phyloP scores from a whole-genome alignment of 2,113 vertebrate genomes.

The Conger conger region DNA sequence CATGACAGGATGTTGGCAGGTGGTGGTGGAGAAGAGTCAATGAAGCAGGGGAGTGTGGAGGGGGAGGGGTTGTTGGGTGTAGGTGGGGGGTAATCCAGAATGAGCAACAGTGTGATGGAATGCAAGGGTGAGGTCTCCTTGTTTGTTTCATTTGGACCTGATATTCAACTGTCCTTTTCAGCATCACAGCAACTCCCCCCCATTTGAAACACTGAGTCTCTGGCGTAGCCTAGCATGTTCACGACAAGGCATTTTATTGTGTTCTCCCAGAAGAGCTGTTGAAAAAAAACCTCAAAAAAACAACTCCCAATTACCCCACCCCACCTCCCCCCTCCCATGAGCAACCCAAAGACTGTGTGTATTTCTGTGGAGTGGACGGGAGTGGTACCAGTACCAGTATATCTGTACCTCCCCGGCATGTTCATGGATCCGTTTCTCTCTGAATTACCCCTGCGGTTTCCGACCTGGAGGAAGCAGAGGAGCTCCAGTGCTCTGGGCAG shows the following conservation, averaged over 20 bases:
- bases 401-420: conserved; percentile 3
- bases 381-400: background rate
- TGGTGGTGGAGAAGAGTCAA: background rate
- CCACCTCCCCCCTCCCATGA: too few relatives aligned
- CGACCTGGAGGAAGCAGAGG: background rate
- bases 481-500: background rate
- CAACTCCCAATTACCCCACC: background rate
- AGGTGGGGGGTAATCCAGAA: background rate
- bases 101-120: background rate
- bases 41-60: background rate
- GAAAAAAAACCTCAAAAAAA: too few relatives aligned
- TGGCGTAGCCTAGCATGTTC: background rate
- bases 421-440: background rate
- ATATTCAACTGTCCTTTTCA: background rate
- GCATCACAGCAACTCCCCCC: too few relatives aligned
- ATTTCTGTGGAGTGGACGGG: background rate
- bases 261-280: too few relatives aligned
- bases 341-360: background rate
- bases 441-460: background rate
- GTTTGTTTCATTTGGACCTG: background rate
- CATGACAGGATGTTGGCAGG: background rate
- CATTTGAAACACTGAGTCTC: background rate
- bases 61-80: background rate
- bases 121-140: background rate
- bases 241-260: too few relatives aligned